phyloP scores from a whole-genome alignment of 2,888 invertebrate species.

The Geophilus truncorum region DNA sequence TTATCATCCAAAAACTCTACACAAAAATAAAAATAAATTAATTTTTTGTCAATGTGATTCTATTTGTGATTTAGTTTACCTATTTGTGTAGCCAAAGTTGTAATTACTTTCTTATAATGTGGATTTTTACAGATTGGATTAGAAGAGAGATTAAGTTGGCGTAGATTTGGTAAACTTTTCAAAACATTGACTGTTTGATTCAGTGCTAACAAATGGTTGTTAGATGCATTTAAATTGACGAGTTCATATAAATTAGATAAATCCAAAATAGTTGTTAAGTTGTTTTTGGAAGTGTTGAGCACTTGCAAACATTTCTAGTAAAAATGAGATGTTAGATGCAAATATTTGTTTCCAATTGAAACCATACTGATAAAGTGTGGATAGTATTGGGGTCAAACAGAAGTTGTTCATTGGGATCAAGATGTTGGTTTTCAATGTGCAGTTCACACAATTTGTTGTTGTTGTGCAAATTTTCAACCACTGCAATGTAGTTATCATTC shows the following conservation, averaged over 20 bases:
- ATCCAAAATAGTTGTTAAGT: not conserved
- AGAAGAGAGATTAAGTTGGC: not conserved
- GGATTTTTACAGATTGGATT: not conserved
- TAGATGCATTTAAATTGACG: not conserved
- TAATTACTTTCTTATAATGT: not conserved
- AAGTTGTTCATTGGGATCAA: not conserved
- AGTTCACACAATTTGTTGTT: not conserved
- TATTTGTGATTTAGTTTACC: not conserved
- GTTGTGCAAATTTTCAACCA: not conserved
- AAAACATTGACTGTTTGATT: not conserved
- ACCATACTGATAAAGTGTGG: not conserved
- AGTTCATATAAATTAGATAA: not conserved
- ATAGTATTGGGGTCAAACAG: not conserved
- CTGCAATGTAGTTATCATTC: not conserved
- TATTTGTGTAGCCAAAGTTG: not conserved
- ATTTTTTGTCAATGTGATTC: not conserved
- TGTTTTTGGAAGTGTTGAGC: not conserved
- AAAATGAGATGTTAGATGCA: not conserved
- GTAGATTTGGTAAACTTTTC: not conserved
- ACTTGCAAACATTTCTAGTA: not conserved
- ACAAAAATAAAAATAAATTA: not conserved
- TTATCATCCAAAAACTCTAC: not conserved
- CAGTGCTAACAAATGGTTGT: not conserved
- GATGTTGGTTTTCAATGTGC: not conserved
- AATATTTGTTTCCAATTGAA: not conserved